Evolutionary conservation across 2,797 vertebrate species (phyloP).

Genomic region (Schizothorax lantsangensis): DNA sequence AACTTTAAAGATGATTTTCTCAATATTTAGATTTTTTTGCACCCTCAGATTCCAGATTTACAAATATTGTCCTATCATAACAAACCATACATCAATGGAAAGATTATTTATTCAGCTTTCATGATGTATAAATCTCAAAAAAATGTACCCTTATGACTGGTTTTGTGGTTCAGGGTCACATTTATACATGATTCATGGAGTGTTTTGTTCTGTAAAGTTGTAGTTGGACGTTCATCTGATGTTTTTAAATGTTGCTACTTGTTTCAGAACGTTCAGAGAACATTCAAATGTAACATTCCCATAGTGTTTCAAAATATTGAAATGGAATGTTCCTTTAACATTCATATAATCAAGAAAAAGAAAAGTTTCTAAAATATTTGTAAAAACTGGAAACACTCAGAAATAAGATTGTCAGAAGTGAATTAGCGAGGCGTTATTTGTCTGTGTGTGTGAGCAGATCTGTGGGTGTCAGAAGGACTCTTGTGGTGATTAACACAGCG

Average conservation of each 20-base stretch:
- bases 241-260: neutral
- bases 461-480: neutral
- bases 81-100: no score
- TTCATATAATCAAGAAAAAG: neutral
- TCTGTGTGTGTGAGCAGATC: neutral
- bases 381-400: neutral
- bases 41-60: no score
- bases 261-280: neutral
- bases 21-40: no score
- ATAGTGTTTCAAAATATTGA: neutral
- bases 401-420: neutral
- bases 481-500: neutral
- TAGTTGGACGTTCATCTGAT: no score
- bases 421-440: no score
- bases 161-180: no score
- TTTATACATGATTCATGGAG: neutral
- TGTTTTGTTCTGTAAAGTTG: no score
- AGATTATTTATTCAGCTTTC: no score
- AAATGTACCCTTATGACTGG: no score
- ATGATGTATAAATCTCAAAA: no score
- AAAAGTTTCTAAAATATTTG: neutral
- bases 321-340: neutral
- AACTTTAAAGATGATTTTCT: no score
- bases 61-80: no score
- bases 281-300: neutral